Base-by-base conservation (phyloP, 2,888 invertebrate species). In the Aleiodes testaceus region DNA sequence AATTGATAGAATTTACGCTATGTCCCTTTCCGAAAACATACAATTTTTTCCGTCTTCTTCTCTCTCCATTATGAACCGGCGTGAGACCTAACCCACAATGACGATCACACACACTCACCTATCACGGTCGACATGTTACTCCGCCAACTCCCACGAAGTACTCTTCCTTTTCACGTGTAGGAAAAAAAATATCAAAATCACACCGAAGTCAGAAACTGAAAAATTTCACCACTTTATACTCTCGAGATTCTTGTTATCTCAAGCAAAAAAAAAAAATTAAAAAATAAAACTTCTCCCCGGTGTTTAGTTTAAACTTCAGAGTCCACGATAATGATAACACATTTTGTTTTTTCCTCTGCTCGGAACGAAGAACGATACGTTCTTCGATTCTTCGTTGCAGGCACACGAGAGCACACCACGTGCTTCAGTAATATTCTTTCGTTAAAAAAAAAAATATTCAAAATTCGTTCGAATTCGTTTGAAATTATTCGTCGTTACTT, bases 61-160 rank as follows among this genome's bases (percentile, higher is more conserved):
- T 36, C 36, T 36, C 11, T 36, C 45, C n/a, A 63, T 26, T 22
- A 20, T 20, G 12, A 63, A 22, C 45, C 45, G 22, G 45, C 45
- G 14, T 18, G 14, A 50, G 18, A 65, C 49, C 9, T 36, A 50
- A 16, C 50, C 11, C 16, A 14, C 49, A 26, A 30, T 47, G 26
- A 64, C 9, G 50, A 5, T 52, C 18, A 36, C 72, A 74, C 76
- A 71, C 47, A 82, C 84, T 84, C 78, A 84, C 84, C 84, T 78
- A 82, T 78, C 74, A 77, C 80, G 74, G 80, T 77, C 75, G 83
- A 82, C 84, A 84, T 84, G 75, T 77, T 71, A 66, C 70, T 70
- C 26, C 26, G 42, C 26, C 14, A 61, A 61, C 49, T 36, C 22
- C 50, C 61, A 61, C 49, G 36, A 36, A 50, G 45, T 26, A 49